Conservation (phyloP, 1,140 invertebrate species). For the Polyergus mexicanus region DNA sequence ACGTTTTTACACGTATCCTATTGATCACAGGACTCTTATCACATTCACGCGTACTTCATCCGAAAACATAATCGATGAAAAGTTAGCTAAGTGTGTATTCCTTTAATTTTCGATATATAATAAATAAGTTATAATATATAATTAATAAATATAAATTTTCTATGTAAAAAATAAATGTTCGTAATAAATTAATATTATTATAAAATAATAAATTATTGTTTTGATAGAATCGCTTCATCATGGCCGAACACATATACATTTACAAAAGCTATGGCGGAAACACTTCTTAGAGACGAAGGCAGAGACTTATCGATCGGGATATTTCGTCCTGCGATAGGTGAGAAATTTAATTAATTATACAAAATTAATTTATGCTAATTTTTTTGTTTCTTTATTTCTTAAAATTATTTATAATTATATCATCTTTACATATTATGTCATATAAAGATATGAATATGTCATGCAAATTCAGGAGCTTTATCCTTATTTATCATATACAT, state of each 20-base stretch:
- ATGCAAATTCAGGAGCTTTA: too few relatives aligned
- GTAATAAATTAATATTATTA: background rate
- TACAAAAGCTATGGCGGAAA: slow-evolving; percentile 91
- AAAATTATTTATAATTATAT: too few relatives aligned
- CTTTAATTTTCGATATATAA: slow-evolving; percentile 7
- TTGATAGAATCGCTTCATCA: slow-evolving; percentile 87
- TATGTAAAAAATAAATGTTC: background rate
- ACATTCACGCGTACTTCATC: slow-evolving; percentile 86
- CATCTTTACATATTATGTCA: too few relatives aligned
- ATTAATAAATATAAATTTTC: background rate
- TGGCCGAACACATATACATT: slow-evolving; percentile 93
- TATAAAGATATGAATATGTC: too few relatives aligned
- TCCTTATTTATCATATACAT: too few relatives aligned
- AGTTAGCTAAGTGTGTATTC: slow-evolving; percentile 86
- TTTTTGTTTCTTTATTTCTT: slow-evolving; percentile 86
- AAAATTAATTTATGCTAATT: background rate
- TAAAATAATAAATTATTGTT: slow-evolving; percentile 32
- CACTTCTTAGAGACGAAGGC: slow-evolving; percentile 87
- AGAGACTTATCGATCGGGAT: slow-evolving; percentile 89
- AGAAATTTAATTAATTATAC: slow-evolving; percentile 57
- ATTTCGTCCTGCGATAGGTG: slow-evolving; percentile 89
- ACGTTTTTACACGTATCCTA: slow-evolving; percentile 90
- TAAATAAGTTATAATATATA: slow-evolving; percentile 27
- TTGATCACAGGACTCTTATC: slow-evolving; percentile 89
- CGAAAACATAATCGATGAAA: slow-evolving; percentile 85